Percentiles rank a stretch among this genome's conserved stretches.
Conservation (phyloP, 2,888 invertebrate genomes). For the Poecilus cupreus region DNA sequence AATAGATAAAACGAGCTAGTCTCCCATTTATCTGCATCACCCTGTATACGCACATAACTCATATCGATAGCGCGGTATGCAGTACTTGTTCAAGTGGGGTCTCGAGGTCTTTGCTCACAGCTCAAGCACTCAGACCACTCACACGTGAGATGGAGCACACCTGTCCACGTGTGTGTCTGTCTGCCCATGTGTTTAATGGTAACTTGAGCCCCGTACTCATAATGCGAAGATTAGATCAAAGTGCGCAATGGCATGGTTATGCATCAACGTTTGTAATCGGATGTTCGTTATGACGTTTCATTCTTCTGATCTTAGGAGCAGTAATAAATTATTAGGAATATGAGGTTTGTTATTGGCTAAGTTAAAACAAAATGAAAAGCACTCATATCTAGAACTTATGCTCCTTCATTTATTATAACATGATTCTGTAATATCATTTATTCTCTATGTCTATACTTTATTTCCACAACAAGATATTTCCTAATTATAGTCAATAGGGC, state of each 20-base stretch:
- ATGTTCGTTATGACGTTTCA: slow-evolving; percentile 5
- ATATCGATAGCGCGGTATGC: not conserved
- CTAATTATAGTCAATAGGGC: too few species aligned
- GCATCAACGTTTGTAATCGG: slow-evolving; percentile 20
- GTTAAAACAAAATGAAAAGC: too few species aligned
- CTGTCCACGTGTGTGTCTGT: slow-evolving; percentile 35
- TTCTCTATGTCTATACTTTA: too few species aligned
- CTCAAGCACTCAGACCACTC: not conserved
- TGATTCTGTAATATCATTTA: too few species aligned
- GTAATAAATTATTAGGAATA: too few species aligned
- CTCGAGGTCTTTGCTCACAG: not conserved
- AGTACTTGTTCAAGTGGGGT: slow-evolving; percentile 6
- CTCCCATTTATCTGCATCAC: not conserved
- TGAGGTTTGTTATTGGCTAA: too few species aligned
- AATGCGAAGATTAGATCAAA: slow-evolving; percentile 26
- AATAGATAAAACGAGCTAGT: not conserved
- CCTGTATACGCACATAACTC: not conserved
- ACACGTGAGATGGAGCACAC: slow-evolving; percentile 27
- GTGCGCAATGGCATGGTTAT: not conserved
- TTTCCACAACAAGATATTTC: too few species aligned
- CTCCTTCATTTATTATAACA: too few species aligned
- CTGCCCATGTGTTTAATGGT: slow-evolving; percentile 5
- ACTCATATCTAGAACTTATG: too few species aligned
- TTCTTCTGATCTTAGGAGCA: not conserved
- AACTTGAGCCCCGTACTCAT: slow-evolving; percentile 11